Percentiles rank a stretch among this genome's conserved stretches.
Evolutionary conservation across 2,113 vertebrate species (phyloP).

Genomic region (Varanus salvator): DNA sequence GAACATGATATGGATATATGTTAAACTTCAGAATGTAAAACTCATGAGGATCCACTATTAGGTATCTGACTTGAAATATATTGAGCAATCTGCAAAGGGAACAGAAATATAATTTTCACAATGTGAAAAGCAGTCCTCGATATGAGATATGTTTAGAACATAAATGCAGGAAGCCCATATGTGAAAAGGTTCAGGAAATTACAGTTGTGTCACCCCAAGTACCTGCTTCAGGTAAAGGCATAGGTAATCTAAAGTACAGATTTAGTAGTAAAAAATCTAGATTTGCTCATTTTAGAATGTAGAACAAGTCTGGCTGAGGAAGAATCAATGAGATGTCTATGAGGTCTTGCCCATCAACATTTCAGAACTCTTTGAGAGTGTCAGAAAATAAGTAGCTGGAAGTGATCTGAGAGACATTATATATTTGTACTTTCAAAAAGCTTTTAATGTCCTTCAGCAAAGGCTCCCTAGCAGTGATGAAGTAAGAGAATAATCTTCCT

Average conservation of each 20-base stretch:
- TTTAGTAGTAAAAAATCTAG: neutral
- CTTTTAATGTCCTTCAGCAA: neutral
- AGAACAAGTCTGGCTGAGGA: neutral
- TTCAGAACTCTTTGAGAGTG: neutral
- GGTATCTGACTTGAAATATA: neutral
- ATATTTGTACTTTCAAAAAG: neutral
- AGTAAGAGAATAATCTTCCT: neutral
- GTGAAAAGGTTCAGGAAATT: constrained; percentile 7
- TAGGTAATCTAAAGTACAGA: neutral
- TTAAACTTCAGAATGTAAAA: neutral
- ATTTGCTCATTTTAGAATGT: neutral
- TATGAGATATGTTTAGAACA: neutral
- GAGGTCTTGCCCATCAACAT: neutral
- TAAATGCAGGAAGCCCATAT: neutral
- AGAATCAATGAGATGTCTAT: neutral
- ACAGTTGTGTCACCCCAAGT: neutral
- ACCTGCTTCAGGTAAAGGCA: neutral
- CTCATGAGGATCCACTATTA: neutral
- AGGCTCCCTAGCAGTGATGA: neutral
- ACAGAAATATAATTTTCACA: neutral
- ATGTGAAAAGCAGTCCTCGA: neutral
- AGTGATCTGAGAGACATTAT: neutral
- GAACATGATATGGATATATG: neutral
- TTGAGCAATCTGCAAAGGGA: neutral
- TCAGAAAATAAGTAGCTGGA: neutral